Evolutionary conservation across 2,797 vertebrate species (phyloP), one percentile per base, ranked within the genome.

Genomic region (Fratercula arctica): DNA sequence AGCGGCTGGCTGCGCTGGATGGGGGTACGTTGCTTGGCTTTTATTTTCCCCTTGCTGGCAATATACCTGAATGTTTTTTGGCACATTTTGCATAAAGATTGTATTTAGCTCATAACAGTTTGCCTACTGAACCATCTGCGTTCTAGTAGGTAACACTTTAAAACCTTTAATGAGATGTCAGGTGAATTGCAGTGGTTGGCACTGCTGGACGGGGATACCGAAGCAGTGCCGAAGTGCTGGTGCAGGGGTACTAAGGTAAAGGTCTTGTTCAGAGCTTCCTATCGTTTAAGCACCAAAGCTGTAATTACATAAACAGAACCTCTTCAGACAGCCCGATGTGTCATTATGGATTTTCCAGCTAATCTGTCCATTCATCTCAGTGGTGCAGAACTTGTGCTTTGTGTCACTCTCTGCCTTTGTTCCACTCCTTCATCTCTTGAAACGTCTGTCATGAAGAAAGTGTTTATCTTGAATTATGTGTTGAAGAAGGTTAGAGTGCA

Each of bases 301-400:
- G 78, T 99, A 98, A 99, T 99, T 98, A 97, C 97, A 98, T 98
- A 99, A 99, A 98, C 99, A 99, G 98, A 99, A 95, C 93, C 89
- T 57, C 96, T 96, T 97, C 95, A 97, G 95, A 97, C 96, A 98
- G 98, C 96, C 95, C 93, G 87, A 97, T 90, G 94, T 98, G 98
- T 98, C 98, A 97, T 97, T 97, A 85, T 97, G 95, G 98, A 98
- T 98, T 98, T 98, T 98, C 98, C 98, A 98, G 97, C 97, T 98
- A 98, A 98, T 98, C 98, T 93, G 63, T 97, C 94, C 97, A 95
- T 98, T 98, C 97, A 97, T 98, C 98, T 98, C 98, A 93, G 86
- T 95, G 92, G 97, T 96, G 97, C 94, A 95, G 93, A 98, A 97
- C 98, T 98, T 94, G 97, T 91, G 97, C 97, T 97, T 98, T 93